Evolutionary conservation across 2,113 vertebrate species (phyloP).

Genomic region (Nipponia nippon): DNA sequence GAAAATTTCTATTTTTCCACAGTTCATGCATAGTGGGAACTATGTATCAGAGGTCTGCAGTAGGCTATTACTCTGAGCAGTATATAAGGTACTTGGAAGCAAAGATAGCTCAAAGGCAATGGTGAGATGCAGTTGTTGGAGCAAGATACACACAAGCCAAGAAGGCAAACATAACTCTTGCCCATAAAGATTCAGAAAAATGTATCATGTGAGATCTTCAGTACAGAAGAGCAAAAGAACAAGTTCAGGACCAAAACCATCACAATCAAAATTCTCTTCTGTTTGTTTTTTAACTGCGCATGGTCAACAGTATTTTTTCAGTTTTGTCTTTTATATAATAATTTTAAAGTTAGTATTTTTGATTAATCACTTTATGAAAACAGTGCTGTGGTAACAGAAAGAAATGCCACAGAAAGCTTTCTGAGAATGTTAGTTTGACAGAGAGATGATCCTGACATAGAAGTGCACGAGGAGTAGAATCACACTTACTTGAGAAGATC

Average conservation of each 20-base stretch:
- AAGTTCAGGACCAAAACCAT: neutral
- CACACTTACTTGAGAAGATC: neutral
- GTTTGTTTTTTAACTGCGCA: neutral
- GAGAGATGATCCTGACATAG: neutral
- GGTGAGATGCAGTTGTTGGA: neutral
- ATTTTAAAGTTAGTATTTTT: neutral
- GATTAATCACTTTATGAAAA: neutral
- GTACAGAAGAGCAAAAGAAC: neutral
- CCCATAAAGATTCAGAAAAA: neutral
- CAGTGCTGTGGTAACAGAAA: neutral
- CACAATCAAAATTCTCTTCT: neutral
- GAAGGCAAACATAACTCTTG: neutral
- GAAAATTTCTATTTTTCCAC: neutral
- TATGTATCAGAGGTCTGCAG: neutral
- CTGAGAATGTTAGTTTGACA: neutral
- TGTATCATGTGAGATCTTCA: neutral
- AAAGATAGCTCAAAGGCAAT: neutral
- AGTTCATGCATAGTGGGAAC: neutral
- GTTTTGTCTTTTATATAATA: neutral
- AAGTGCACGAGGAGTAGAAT: neutral
- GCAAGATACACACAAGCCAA: neutral
- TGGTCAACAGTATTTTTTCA: neutral
- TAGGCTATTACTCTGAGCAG: neutral
- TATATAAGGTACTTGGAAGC: neutral
- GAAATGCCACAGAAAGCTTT: neutral